Base-by-base conservation (phyloP, 2,113 vertebrate genomes). In the Sylvietta virens region DNA sequence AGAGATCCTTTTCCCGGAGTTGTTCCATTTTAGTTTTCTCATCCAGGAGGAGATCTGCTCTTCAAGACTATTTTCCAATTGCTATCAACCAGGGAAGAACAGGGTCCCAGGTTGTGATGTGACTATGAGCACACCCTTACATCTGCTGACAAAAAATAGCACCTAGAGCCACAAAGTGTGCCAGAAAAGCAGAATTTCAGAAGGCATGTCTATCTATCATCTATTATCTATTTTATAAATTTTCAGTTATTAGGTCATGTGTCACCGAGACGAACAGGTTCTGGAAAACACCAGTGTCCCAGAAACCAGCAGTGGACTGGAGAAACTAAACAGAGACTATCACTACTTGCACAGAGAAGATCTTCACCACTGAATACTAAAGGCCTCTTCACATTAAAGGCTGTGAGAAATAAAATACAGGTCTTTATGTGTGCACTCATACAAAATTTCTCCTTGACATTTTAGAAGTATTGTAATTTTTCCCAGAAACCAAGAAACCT, bases 381-480 rank as follows among this genome's bases (percentile, higher is more conserved):
- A 47, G 19, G 5, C 6, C 26, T 64, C 57, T 76, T 84, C 31
- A 67, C 17, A 28, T 28, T 64, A 45, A 2, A 0, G 15, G 13
- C 31, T 44, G 31, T 4, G 9, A 56, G 57, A 91, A 94, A 78
- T 27, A 61, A 78, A 78, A 40, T 12, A 12, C 4, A 39, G 11
- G 23, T 35, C 26, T 44, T 76, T 42, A 61, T 37, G 13, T 31
- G 16, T 31, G 16, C 0, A 0, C 50, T 48, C 21, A 42, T 27
- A 61, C 24, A 61, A 69, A 91, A 39, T 81, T 81, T 73, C 30
- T 79, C 39, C 37, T 31, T 37, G 20, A 51, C 27, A 44, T 47
- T 35, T 77, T 4, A 44, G 62, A 87, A 58, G 53, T 30, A 45
- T 13, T 44, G n/a, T 10, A 17, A 5, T 7, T 81, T 85, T 67